Evolutionary conservation across 1,140 invertebrate genomes (phyloP).

Genomic region (Chlorops oryzae): DNA sequence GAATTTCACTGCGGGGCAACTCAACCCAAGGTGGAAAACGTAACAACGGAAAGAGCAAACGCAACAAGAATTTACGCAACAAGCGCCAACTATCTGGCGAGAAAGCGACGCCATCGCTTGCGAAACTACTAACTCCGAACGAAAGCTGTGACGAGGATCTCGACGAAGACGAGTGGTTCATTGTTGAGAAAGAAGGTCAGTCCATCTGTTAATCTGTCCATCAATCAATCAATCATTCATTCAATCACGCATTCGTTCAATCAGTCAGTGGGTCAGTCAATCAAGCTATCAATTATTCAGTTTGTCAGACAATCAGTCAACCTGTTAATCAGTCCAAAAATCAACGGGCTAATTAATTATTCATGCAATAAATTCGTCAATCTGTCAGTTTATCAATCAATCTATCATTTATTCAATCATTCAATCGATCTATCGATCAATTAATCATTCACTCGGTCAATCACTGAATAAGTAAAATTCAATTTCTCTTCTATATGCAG

Average conservation of each 20-base stretch:
- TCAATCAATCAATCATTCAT: neutral
- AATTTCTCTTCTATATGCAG: conserved; percentile 15
- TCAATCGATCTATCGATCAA: neutral
- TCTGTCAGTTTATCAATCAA: neutral
- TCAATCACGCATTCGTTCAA: no score
- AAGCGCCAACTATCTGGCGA: conserved; percentile 14
- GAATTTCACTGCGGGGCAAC: no score
- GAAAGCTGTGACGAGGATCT: conserved; percentile 17
- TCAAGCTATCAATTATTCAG: neutral
- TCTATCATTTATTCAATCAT: conserved; percentile 17
- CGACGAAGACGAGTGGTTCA: conserved; percentile 45
- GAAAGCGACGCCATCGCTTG: neutral
- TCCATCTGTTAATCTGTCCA: neutral
- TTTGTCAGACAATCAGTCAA: conserved; percentile 35
- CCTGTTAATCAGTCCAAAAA: neutral
- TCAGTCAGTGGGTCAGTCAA: neutral
- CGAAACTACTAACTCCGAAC: conserved; percentile 1
- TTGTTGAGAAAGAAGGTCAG: conserved; percentile 44
- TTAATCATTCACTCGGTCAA: neutral
- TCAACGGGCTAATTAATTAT: conserved; percentile 25
- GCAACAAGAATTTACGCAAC: conserved; percentile 20
- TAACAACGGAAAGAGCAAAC: conserved; percentile 22
- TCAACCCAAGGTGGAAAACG: conserved; percentile 17
- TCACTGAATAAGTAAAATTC: no score
- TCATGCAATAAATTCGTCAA: conserved; percentile 37